A percentile compares a stretch with the other conserved stretches of the same genome.
Conservation (phyloP, 2,888 invertebrate genomes). For the Campopleginae sp. region DNA sequence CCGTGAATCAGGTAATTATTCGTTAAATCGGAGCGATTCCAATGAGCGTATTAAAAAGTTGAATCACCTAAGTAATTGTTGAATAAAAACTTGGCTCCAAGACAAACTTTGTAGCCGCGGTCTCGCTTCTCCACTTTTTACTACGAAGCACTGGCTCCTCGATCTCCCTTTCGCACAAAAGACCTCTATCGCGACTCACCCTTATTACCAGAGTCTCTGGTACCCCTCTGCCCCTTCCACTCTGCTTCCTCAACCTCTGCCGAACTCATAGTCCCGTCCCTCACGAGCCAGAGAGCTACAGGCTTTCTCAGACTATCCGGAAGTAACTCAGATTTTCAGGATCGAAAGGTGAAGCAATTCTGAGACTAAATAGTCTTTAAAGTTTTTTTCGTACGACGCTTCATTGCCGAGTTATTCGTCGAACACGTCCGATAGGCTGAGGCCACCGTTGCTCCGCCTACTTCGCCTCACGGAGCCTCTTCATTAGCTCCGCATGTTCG, state of each 20-base stretch:
- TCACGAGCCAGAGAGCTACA: not conserved
- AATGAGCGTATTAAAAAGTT: not conserved
- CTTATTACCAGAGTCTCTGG: conserved; percentile 5
- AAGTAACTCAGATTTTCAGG: not conserved
- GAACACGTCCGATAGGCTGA: not conserved
- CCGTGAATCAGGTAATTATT: not conserved
- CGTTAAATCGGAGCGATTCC: conserved; percentile 1
- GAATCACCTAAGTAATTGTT: not conserved
- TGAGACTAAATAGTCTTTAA: not conserved
- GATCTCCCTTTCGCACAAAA: conserved; percentile 4
- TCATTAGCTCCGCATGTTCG: not conserved
- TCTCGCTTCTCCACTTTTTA: conserved; percentile 2
- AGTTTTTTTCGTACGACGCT: not conserved
- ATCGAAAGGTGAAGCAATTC: not conserved
- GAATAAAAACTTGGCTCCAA: not conserved
- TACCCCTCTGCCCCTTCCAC: not conserved
- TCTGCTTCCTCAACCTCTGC: not conserved
- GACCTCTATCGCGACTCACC: conserved; percentile 4
- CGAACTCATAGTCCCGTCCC: not conserved
- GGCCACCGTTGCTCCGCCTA: not conserved
- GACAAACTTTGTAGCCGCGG: not conserved
- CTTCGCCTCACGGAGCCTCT: not conserved
- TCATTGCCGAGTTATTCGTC: not conserved
- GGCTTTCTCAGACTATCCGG: not conserved
- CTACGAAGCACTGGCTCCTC: not conserved